Base-by-base conservation (phyloP, 2,888 invertebrate species). In the Drosophila differens region DNA sequence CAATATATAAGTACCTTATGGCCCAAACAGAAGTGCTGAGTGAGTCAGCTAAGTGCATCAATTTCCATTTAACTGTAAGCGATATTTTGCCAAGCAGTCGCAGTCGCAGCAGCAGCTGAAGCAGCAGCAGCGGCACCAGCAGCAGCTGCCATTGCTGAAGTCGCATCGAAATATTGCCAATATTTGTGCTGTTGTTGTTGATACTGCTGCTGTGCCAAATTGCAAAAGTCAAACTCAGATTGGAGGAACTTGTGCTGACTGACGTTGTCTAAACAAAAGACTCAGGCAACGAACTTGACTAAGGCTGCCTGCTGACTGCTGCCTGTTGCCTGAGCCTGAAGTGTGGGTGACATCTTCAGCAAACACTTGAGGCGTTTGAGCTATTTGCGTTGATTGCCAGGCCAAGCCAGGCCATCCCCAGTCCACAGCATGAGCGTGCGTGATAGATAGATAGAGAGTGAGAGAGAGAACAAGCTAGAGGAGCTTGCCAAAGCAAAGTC, bases 11-110 rank as follows among this genome's bases (percentile, higher is more conserved):
- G 79, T 81, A 79, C 82, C 67, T 80, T 77, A 79, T 81, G 73
- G 78, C 72, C 69, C 83, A 75, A 75, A 77, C 82, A 87, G 89
- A 87, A 86, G 69, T 69, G 69, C 87, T 75, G 91, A 90, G 89
- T 87, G 87, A 91, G 91, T 91, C 87, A 87, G 87, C 87, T 91
- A 91, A 91, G 87, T 87, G 87, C 87, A 89, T 89, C 90, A 91
- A 90, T 87, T 91, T 89, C 87, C 91, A 87, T 87, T 91, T 91
- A 87, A 87, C 87, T 87, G 87, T 91, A 87, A 87, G 91, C 91
- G 78, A 82, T 82, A 82, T 82, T 82, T 83, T 81, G 60, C 78
- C 64, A 76, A 55, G 76, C 81, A 68, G 73, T 51, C 49, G 51
- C 52, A 37, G 33, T 39, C 60, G 49, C 37, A 39, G 30, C 61